phyloP scores from a whole-genome alignment of 1,140 invertebrate species.

The Heliconius melpomene region DNA sequence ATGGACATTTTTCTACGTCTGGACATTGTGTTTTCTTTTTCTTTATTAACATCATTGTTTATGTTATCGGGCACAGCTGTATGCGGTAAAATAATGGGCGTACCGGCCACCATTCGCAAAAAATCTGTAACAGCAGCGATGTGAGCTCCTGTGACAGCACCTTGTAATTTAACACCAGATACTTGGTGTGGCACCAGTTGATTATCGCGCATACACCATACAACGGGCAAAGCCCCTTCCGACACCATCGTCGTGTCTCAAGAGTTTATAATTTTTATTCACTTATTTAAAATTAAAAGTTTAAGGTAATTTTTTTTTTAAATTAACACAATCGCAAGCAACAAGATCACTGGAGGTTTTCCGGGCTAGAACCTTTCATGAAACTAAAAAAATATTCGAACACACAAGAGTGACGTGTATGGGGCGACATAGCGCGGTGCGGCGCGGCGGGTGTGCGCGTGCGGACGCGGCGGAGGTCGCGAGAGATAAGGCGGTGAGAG shows the following conservation, averaged over 20 bases:
- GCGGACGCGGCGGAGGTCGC: slow-evolving; percentile 74
- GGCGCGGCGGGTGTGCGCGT: slow-evolving; percentile 71
- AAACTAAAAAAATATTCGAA: slow-evolving; percentile 61
- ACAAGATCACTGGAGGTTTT: slow-evolving; percentile 61
- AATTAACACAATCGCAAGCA: slow-evolving; percentile 38
- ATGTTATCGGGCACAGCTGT: slow-evolving; percentile 68
- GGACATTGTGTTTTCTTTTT: slow-evolving; percentile 64
- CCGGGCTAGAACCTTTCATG: slow-evolving; percentile 57
- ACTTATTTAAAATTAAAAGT: slow-evolving; percentile 30
- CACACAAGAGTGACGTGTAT: slow-evolving; percentile 61
- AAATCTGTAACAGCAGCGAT: slow-evolving; percentile 84
- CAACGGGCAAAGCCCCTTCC: slow-evolving; percentile 81
- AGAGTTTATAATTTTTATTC: slow-evolving; percentile 38
- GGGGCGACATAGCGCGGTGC: slow-evolving; percentile 70
- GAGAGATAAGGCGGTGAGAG: slow-evolving; percentile 79
- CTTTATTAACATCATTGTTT: slow-evolving; percentile 73
- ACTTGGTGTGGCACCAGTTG: slow-evolving; percentile 84
- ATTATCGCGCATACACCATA: slow-evolving; percentile 85
- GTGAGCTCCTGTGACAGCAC: slow-evolving; percentile 83
- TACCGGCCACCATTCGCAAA: slow-evolving; percentile 82
- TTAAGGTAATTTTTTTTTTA: slow-evolving; percentile 21
- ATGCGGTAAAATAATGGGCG: slow-evolving; percentile 81
- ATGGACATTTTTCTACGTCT: slow-evolving; percentile 76
- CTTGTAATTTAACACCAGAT: slow-evolving; percentile 83
- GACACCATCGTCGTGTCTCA: slow-evolving; percentile 80